Evolutionary conservation across 2,888 invertebrate species (phyloP).

Genomic region (Trichogramma dendrolimi): DNA sequence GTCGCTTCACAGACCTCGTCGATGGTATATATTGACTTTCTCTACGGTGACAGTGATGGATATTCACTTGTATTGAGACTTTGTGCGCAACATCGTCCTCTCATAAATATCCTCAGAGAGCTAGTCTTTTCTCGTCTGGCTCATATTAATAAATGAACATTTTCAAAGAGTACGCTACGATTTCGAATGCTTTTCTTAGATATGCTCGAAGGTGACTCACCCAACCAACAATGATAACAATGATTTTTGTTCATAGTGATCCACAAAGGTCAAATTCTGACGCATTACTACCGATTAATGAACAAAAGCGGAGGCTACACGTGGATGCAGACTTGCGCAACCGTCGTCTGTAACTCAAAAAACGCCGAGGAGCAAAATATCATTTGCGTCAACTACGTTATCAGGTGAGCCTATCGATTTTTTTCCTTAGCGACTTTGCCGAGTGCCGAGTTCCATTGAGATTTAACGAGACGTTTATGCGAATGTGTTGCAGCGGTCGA

Average conservation of each 20-base stretch:
- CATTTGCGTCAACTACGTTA: slow-evolving; percentile 94
- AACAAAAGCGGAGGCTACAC: slow-evolving; percentile 95
- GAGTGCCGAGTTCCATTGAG: background rate
- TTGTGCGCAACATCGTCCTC: too few relatives aligned
- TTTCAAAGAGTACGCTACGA: too few relatives aligned
- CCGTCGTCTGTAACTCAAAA: slow-evolving; percentile 91
- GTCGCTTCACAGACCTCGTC: too few relatives aligned
- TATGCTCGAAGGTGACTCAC: too few relatives aligned
- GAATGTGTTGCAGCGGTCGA: slow-evolving; percentile 64
- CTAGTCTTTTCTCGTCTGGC: too few relatives aligned
- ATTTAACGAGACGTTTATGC: background rate
- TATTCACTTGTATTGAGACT: too few relatives aligned
- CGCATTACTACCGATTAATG: slow-evolving; percentile 93
- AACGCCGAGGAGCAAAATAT: slow-evolving; percentile 96
- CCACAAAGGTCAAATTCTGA: slow-evolving; percentile 93
- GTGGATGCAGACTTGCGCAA: slow-evolving; percentile 96
- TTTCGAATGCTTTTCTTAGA: too few relatives aligned
- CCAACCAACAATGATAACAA: background rate
- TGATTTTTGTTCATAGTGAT: slow-evolving; percentile 68
- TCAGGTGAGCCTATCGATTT: slow-evolving; percentile 65
- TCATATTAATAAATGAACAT: too few relatives aligned
- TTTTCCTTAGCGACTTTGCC: background rate
- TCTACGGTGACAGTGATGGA: too few relatives aligned
- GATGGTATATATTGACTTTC: too few relatives aligned
- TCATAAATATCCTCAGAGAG: too few relatives aligned